phyloP scores from a whole-genome alignment of 2,888 invertebrate genomes.

The Eulithis prunata region DNA sequence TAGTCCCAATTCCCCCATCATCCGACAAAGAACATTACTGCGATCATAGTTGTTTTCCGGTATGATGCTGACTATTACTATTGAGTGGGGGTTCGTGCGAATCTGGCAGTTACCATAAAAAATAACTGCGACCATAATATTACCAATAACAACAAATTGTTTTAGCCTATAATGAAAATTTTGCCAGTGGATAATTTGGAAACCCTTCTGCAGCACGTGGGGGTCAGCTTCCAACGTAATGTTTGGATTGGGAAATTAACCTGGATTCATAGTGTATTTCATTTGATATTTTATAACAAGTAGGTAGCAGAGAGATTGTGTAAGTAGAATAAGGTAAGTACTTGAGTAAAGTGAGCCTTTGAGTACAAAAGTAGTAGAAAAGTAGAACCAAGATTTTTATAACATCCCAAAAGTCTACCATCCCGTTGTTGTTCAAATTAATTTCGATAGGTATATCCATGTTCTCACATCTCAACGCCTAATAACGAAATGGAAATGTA shows the following conservation, averaged over 20 bases:
- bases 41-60: conserved; percentile 41
- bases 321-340: no score
- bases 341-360: no score
- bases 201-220: conserved; percentile 10
- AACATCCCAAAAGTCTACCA: no score
- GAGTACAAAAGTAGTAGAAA: no score
- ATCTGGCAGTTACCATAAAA: conserved; percentile 60
- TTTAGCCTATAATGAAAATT: conserved; percentile 51
- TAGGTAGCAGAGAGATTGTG: no score
- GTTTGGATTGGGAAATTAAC: conserved; percentile 5
- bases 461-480: no score
- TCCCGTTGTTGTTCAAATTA: no score
- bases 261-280: neutral
- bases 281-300: neutral
- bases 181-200: conserved; percentile 20
- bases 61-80: conserved; percentile 47
- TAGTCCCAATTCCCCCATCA: conserved; percentile 18
- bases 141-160: conserved; percentile 54
- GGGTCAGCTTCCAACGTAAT: conserved; percentile 4
- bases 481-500: no score
- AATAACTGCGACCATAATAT: conserved; percentile 52
- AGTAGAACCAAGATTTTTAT: no score
- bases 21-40: conserved; percentile 29
- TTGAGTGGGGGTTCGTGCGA: conserved; percentile 51
- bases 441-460: no score